A percentile compares a stretch with the other conserved stretches of the same genome.
These are phyloP conservation scores for Prochilodus magdalenae DNA, from an alignment of 2,113 vertebrate species.

Conservation along the genomic window DNA sequence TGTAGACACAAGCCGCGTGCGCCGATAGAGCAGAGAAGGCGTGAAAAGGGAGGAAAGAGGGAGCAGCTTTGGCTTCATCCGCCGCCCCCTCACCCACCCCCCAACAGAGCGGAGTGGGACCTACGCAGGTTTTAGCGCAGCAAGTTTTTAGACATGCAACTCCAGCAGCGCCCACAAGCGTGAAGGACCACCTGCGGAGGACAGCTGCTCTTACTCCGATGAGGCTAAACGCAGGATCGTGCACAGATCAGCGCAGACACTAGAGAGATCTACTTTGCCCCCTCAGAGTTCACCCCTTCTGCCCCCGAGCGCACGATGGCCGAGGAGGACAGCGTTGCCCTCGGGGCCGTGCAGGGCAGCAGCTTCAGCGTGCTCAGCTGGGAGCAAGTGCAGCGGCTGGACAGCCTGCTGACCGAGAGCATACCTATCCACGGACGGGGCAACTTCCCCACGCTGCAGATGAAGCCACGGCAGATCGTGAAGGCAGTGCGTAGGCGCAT, in stretches of 20 bases:
- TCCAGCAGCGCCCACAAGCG: neutral
- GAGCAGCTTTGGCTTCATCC: neutral
- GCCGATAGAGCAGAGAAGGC: slow-evolving; percentile 29
- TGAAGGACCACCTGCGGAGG: neutral
- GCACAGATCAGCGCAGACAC: neutral
- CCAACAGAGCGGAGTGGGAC: neutral
- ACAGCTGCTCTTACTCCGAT: neutral
- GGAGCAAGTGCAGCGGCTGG: slow-evolving; percentile 97
- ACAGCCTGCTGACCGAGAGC: slow-evolving; percentile 92
- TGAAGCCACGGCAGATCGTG: slow-evolving; percentile 95
- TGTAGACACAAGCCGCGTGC: slow-evolving; percentile 57
- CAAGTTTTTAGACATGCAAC: neutral
- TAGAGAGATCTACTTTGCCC: neutral
- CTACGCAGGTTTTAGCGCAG: neutral
- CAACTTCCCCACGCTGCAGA: slow-evolving; percentile 96
- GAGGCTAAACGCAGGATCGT: neutral
- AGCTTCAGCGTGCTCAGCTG: slow-evolving; percentile 92
- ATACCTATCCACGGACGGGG: slow-evolving; percentile 98
- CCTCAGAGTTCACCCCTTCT: neutral
- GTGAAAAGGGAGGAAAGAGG: slow-evolving; percentile 49
- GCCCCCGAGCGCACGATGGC: slow-evolving; percentile 78
- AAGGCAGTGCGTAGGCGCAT: slow-evolving; percentile 92
- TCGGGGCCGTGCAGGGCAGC: slow-evolving; percentile 61
- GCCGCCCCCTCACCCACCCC: no score
- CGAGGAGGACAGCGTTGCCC: slow-evolving; percentile 80